phyloP scores from a whole-genome alignment of 2,113 vertebrate genomes.

The Octodon degus region DNA sequence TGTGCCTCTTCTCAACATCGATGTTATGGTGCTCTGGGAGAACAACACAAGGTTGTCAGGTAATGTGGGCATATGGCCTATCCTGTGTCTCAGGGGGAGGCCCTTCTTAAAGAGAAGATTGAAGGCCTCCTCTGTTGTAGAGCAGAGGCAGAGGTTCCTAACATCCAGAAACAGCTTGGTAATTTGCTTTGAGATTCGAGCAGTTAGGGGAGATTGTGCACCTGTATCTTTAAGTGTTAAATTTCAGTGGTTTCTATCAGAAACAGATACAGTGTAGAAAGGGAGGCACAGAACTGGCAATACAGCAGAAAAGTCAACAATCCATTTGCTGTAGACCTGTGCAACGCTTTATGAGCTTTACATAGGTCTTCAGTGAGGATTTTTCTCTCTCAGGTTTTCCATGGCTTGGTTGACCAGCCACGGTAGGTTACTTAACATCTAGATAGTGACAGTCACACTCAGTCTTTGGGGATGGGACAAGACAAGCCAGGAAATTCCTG shows the following conservation, averaged over 20 bases:
- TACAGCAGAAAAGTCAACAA: constrained; percentile 96
- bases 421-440: neutral
- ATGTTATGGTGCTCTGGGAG: constrained; percentile 91
- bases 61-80: constrained; percentile 91
- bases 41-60: constrained; percentile 90
- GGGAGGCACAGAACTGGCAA: constrained; percentile 94
- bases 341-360: constrained; percentile 88
- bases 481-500: neutral
- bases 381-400: neutral
- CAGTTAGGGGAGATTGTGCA: constrained; percentile 93
- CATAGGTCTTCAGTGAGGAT: neutral
- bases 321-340: constrained; percentile 94
- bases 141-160: constrained; percentile 94
- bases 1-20: constrained; percentile 91
- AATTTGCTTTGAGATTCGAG: constrained; percentile 94
- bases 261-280: constrained; percentile 93
- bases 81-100: constrained; percentile 89
- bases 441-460: neutral
- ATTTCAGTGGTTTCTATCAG: constrained; percentile 94
- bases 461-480: neutral
- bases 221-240: constrained; percentile 94
- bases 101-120: constrained; percentile 92
- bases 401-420: neutral
- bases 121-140: constrained; percentile 90
- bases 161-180: constrained; percentile 93